Evolutionary conservation across 2,888 invertebrate species (phyloP).

Genomic region (Gymnoscelis rufifasciata): DNA sequence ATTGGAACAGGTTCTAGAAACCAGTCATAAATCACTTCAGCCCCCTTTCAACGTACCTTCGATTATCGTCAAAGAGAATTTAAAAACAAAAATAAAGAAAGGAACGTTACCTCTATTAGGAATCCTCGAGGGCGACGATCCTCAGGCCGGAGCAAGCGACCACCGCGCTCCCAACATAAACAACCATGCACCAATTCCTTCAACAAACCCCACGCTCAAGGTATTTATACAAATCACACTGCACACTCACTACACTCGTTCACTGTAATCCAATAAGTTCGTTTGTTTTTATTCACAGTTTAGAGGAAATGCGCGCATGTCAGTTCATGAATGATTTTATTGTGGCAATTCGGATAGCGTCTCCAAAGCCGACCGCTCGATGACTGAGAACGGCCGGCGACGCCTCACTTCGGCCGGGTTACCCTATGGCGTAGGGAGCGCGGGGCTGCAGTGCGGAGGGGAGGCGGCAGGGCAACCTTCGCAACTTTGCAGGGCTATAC

Average conservation of each 20-base stretch:
- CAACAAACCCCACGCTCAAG: constrained; percentile 46
- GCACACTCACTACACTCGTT: constrained; percentile 55
- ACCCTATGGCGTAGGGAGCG: constrained; percentile 32
- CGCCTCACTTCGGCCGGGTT: constrained; percentile 36
- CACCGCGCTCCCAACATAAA: constrained; percentile 74
- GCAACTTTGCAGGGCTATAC: constrained; percentile 40
- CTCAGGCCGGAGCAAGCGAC: constrained; percentile 65
- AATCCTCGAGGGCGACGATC: constrained; percentile 74
- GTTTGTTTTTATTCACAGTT: constrained; percentile 69
- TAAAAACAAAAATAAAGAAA: constrained; percentile 40
- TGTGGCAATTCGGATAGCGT: constrained; percentile 26
- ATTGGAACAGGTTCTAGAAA: constrained; percentile 39
- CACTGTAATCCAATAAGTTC: constrained; percentile 70
- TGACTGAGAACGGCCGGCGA: constrained; percentile 48
- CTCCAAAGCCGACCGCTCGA: constrained; percentile 64
- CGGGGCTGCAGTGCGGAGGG: constrained; percentile 32
- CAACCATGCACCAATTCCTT: constrained; percentile 67
- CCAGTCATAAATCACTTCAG: constrained; percentile 30
- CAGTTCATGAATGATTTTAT: constrained; percentile 43
- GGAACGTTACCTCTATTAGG: constrained; percentile 60
- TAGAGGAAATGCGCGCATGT: constrained; percentile 65
- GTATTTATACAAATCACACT: constrained; percentile 44
- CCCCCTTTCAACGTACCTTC: neutral
- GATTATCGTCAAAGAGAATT: neutral
- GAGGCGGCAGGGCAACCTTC: constrained; percentile 33